These are phyloP conservation scores for Aricia artaxerxes DNA, from an alignment of 2,888 invertebrate species.

Conservation along the genomic window DNA sequence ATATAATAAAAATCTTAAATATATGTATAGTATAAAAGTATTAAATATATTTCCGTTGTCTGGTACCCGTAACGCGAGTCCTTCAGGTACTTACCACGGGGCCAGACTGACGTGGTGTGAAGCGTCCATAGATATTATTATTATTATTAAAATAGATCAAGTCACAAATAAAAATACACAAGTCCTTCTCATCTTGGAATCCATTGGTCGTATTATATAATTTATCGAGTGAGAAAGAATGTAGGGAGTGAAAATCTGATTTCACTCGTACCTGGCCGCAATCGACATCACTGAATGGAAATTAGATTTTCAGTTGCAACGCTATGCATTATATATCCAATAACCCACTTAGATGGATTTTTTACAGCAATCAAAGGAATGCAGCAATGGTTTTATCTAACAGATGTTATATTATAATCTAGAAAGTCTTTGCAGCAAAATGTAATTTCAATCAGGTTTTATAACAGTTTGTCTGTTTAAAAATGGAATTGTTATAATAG, in stretches of 20 bases:
- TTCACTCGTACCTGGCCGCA: slow-evolving; percentile 70
- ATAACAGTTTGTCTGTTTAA: background rate
- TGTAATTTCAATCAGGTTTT: background rate
- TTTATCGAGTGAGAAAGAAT: slow-evolving; percentile 50
- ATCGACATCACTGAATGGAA: slow-evolving; percentile 70
- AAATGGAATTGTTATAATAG: too few species aligned
- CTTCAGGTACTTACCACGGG: too few species aligned
- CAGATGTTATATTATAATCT: background rate
- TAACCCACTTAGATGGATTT: slow-evolving; percentile 53
- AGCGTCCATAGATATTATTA: too few species aligned
- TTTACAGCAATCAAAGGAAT: background rate
- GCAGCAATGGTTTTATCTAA: background rate
- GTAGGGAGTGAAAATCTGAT: slow-evolving; percentile 67
- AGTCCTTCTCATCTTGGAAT: slow-evolving; percentile 23
- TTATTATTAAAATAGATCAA: background rate
- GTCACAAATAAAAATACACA: background rate
- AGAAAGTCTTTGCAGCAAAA: background rate
- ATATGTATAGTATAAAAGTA: too few species aligned
- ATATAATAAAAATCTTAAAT: too few species aligned
- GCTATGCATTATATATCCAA: slow-evolving; percentile 63
- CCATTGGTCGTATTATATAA: slow-evolving; percentile 49
- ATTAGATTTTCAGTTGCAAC: slow-evolving; percentile 70
- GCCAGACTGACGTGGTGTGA: too few species aligned
- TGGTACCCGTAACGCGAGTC: too few species aligned
- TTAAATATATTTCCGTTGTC: too few species aligned